These are phyloP conservation scores for Hymenochirus boettgeri DNA, from an alignment of 2,113 vertebrate genomes.

Conservation along the genomic window DNA sequence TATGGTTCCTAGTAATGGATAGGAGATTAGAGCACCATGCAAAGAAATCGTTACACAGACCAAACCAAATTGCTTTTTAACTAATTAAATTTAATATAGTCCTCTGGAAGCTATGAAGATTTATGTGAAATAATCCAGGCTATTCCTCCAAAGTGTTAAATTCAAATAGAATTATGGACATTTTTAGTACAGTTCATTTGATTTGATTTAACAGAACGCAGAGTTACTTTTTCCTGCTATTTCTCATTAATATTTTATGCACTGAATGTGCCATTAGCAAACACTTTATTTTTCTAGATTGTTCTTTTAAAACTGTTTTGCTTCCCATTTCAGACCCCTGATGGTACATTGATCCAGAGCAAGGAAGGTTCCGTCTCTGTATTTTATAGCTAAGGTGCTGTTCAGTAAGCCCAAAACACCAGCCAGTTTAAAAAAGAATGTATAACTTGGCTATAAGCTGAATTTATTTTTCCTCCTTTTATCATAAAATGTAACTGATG, in stretches of 20 bases:
- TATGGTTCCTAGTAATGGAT: conserved; percentile 28
- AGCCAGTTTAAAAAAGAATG: too few species aligned
- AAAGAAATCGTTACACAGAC: neutral
- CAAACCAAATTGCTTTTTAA: conserved; percentile 32
- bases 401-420: neutral
- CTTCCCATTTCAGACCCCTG: neutral
- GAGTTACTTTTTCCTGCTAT: conserved; percentile 1
- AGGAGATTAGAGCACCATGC: conserved; percentile 22
- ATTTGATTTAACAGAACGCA: neutral
- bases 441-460: too few species aligned
- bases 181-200: neutral
- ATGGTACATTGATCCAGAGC: neutral
- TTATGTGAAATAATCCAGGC: neutral
- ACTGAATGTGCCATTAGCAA: neutral
- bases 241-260: conserved; percentile 1
- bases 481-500: too few species aligned
- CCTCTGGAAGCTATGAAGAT: conserved; percentile 21
- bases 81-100: conserved; percentile 38
- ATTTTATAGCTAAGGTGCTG: neutral
- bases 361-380: neutral
- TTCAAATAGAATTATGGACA: neutral
- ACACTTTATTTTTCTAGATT: neutral
- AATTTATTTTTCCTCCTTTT: too few species aligned
- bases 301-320: neutral
- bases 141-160: conserved; percentile 9